Percentiles rank a stretch among this genome's conserved stretches.
phyloP scores from a whole-genome alignment of 2,113 vertebrate genomes.

The Apaloderma vittatum region DNA sequence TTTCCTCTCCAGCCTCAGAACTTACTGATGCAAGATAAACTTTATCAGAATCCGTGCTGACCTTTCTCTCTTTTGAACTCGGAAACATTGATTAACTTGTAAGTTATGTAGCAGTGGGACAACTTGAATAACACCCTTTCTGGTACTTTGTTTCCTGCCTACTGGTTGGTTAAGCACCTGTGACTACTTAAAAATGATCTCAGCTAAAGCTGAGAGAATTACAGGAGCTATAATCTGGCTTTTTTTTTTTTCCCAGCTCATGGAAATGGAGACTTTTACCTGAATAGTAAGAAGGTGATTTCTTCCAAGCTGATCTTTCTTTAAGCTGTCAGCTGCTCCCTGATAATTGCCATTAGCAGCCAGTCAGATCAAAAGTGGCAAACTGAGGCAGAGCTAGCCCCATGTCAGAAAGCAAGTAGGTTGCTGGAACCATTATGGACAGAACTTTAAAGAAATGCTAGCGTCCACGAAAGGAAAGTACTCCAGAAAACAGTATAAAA shows the following conservation, averaged over 20 bases:
- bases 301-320: background rate
- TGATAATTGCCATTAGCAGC: background rate
- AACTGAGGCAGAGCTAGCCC: background rate
- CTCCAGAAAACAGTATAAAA: background rate
- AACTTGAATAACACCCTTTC: background rate
- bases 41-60: constrained; percentile 39
- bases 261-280: background rate
- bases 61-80: constrained; percentile 58
- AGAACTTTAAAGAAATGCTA: background rate
- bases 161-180: background rate
- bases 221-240: background rate
- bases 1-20: background rate
- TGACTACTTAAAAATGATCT: background rate
- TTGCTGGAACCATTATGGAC: background rate
- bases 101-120: background rate
- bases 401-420: background rate
- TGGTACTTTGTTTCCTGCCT: background rate
- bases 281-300: background rate
- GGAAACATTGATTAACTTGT: constrained; percentile 45
- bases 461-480: background rate
- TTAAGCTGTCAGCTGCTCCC: background rate
- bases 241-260: background rate
- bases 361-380: background rate
- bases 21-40: background rate
- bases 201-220: background rate